Evolutionary conservation across 2,888 invertebrate species (phyloP).

Genomic region (Peribatodes rhomboidaria): DNA sequence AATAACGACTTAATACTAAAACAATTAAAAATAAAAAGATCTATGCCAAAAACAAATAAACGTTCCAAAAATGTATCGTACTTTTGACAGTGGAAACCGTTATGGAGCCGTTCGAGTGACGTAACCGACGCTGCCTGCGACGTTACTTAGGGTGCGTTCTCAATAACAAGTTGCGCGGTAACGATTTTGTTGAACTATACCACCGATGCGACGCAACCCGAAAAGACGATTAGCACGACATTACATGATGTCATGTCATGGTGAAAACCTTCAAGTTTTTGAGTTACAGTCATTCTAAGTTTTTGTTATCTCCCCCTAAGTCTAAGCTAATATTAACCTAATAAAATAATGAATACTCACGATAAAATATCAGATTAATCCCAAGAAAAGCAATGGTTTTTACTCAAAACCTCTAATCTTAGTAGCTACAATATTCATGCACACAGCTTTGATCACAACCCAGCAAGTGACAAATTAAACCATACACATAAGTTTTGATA

Average conservation of each 20-base stretch:
- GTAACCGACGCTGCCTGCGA: conserved; percentile 63
- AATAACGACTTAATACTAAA: not conserved
- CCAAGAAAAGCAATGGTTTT: no score
- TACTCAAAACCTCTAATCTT: no score
- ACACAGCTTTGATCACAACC: no score
- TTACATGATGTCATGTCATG: not conserved
- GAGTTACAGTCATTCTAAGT: no score
- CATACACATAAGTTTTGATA: no score
- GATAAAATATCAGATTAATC: no score
- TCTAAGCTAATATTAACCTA: no score
- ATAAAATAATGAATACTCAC: no score
- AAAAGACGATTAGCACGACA: not conserved
- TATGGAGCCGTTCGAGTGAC: conserved; percentile 66
- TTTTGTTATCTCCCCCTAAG: no score
- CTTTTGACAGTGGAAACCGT: conserved; percentile 76
- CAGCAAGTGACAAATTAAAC: no score
- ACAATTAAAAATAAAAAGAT: not conserved
- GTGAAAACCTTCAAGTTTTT: not conserved
- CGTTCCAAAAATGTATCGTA: conserved; percentile 53
- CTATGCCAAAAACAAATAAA: not conserved
- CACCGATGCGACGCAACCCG: not conserved
- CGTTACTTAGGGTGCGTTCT: conserved; percentile 48
- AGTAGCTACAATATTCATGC: no score
- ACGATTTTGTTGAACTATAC: not conserved
- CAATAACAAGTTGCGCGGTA: not conserved